phyloP scores from a whole-genome alignment of 1,140 invertebrate genomes.

The Drosophila seguyi region DNA sequence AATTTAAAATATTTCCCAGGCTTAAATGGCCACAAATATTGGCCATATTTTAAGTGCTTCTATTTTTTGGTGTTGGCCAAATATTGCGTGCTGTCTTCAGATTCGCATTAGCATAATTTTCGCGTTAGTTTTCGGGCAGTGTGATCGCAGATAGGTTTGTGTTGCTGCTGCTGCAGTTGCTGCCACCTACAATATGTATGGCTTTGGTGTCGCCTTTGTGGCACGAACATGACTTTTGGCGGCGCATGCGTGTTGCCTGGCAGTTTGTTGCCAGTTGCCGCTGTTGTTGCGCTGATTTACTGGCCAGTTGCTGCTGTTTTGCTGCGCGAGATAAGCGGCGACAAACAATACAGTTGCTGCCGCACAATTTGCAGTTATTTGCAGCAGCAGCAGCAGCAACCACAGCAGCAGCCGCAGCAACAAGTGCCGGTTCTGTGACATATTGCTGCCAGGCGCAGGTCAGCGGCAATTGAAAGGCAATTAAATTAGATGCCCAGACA shows the following conservation, averaged over 20 bases:
- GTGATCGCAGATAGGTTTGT: constrained; percentile 43
- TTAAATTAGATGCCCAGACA: constrained; percentile 65
- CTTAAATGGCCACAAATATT: not conserved
- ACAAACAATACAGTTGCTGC: constrained; percentile 79
- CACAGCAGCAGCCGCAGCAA: constrained; percentile 6
- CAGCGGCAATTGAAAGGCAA: constrained; percentile 74
- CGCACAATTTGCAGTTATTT: constrained; percentile 81
- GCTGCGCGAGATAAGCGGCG: constrained; percentile 61
- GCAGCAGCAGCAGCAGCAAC: constrained; percentile 51
- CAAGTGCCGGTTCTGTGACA: constrained; percentile 68
- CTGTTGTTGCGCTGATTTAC: constrained; percentile 71
- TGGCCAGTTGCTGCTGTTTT: constrained; percentile 39
- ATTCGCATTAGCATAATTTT: constrained; percentile 36
- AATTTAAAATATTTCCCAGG: constrained; percentile 11
- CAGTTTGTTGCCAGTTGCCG: constrained; percentile 73
- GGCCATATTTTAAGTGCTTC: constrained; percentile 1
- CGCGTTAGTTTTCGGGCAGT: constrained; percentile 42
- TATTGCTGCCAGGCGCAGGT: constrained; percentile 61
- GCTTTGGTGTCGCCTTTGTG: constrained; percentile 78
- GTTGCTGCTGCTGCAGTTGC: constrained; percentile 43
- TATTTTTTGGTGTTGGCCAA: constrained; percentile 6
- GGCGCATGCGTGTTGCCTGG: constrained; percentile 80
- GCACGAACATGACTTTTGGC: constrained; percentile 83
- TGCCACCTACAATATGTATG: constrained; percentile 82
- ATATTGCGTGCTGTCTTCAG: constrained; percentile 29